Percentiles rank a stretch among this genome's conserved stretches.
Evolutionary conservation across 2,888 invertebrate species (phyloP).

Genomic region (Drosophila quinaria): DNA sequence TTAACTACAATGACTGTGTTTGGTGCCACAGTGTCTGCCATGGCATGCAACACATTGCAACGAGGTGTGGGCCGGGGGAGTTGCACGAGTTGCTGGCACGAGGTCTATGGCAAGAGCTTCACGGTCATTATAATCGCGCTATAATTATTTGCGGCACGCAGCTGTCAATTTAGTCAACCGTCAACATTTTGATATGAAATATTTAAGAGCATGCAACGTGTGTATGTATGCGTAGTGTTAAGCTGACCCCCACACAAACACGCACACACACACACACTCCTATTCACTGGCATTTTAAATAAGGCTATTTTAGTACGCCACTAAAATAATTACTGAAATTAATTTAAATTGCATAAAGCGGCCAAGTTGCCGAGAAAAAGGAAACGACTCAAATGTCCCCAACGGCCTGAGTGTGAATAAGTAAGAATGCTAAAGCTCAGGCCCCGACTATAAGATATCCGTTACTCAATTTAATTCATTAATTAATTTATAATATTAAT

Average conservation of each 20-base stretch:
- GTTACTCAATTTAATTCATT: background rate
- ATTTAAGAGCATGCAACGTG: constrained; percentile 64
- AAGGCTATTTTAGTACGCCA: constrained; percentile 63
- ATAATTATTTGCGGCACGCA: constrained; percentile 79
- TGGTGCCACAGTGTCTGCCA: constrained; percentile 62
- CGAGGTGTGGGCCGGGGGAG: constrained; percentile 1
- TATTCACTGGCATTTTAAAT: constrained; percentile 39
- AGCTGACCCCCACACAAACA: constrained; percentile 24
- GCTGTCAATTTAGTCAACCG: constrained; percentile 67
- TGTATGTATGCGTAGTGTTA: constrained; percentile 46
- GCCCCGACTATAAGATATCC: background rate
- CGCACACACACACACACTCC: background rate
- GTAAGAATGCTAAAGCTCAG: background rate
- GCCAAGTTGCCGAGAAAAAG: constrained; percentile 28
- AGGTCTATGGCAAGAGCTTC: constrained; percentile 30
- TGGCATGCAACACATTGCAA: constrained; percentile 72
- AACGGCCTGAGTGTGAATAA: constrained; percentile 32
- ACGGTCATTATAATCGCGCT: constrained; percentile 61
- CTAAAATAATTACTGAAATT: constrained; percentile 79
- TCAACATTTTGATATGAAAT: constrained; percentile 50
- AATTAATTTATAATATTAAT: background rate
- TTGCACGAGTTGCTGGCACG: background rate
- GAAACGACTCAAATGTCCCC: constrained; percentile 34
- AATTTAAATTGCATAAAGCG: constrained; percentile 78
- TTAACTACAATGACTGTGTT: constrained; percentile 11